Evolutionary conservation across 2,888 invertebrate species (phyloP), one percentile per base, ranked within the genome.

Genomic region (Cryptophagus acutangulus): DNA sequence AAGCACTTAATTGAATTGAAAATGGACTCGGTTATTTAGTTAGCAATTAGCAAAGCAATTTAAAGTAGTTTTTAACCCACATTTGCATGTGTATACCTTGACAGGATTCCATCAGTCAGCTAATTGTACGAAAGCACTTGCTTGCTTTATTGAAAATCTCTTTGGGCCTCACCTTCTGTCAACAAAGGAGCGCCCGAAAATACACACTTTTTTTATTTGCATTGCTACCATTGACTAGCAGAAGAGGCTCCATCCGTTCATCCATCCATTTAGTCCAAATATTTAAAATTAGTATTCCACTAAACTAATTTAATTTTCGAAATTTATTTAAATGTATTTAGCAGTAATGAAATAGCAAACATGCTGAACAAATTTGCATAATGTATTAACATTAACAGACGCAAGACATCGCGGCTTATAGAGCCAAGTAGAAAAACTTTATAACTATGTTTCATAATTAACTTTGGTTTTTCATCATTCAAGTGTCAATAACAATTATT

Each of bases 141-240:
- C 17, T 17, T 28, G 18, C n/a, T 40, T 36, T 36, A 40, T 38
- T 38, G 38, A 40, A 20, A 8, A 20, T n/a, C 24, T n/a, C 6
- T 6, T 24, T 20, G 25, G 30, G 35, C 38, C 38, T 39, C 24
- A 31, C 35, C 43, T 43, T 43, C 16, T 33, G 29, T 18, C 28
- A 43, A 43, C 33, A 47, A 47, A 49, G 49, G 49, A 43, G 49
- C 40, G 49, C n/a, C n/a, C n/a, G n/a, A n/a, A n/a, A n/a, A n/a
- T n/a, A n/a, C n/a, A n/a, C n/a, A n/a, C n/a, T n/a, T n/a, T n/a
- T n/a, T n/a, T n/a, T n/a, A n/a, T n/a, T n/a, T n/a, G n/a, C n/a
- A n/a, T n/a, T n/a, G n/a, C n/a, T n/a, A n/a, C n/a, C n/a, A n/a
- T n/a, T n/a, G n/a, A n/a, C n/a, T n/a, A n/a, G n/a, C n/a, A n/a